These are phyloP conservation scores for Zele albiditarsus DNA, from an alignment of 2,888 invertebrate genomes.

Conservation along the genomic window DNA sequence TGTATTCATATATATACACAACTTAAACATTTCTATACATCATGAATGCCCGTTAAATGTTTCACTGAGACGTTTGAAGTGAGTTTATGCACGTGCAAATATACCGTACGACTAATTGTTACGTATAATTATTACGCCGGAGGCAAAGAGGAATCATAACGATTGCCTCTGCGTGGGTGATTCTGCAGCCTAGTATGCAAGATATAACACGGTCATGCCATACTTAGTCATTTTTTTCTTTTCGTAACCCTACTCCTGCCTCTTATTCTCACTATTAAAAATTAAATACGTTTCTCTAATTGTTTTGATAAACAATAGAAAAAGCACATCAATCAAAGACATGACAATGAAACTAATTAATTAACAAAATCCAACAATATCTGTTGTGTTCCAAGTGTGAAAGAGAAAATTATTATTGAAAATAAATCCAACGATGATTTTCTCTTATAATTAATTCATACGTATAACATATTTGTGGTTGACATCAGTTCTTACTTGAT, in stretches of 20 bases:
- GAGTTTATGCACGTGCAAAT: slow-evolving; percentile 57
- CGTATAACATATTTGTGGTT: slow-evolving; percentile 44
- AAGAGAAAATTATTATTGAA: not conserved
- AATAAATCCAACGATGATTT: not conserved
- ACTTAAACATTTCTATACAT: no score
- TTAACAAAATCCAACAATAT: not conserved
- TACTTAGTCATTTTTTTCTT: slow-evolving; percentile 16
- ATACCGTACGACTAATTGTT: slow-evolving; percentile 69
- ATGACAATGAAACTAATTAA: not conserved
- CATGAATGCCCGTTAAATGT: slow-evolving; percentile 34
- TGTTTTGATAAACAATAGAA: not conserved
- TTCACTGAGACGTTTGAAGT: slow-evolving; percentile 13
- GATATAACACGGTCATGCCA: slow-evolving; percentile 28
- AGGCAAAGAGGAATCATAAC: slow-evolving; percentile 18
- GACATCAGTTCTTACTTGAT: slow-evolving; percentile 56
- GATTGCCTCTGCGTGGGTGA: slow-evolving; percentile 30
- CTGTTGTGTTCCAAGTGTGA: not conserved
- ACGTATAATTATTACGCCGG: slow-evolving; percentile 59
- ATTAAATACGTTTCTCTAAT: not conserved
- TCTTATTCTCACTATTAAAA: not conserved
- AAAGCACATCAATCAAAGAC: not conserved
- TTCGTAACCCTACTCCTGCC: not conserved
- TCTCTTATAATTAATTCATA: not conserved
- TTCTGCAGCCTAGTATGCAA: slow-evolving; percentile 26
- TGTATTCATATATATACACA: not conserved